Evolutionary conservation across 2,888 invertebrate species (phyloP).

Genomic region (Sycophila texana): DNA sequence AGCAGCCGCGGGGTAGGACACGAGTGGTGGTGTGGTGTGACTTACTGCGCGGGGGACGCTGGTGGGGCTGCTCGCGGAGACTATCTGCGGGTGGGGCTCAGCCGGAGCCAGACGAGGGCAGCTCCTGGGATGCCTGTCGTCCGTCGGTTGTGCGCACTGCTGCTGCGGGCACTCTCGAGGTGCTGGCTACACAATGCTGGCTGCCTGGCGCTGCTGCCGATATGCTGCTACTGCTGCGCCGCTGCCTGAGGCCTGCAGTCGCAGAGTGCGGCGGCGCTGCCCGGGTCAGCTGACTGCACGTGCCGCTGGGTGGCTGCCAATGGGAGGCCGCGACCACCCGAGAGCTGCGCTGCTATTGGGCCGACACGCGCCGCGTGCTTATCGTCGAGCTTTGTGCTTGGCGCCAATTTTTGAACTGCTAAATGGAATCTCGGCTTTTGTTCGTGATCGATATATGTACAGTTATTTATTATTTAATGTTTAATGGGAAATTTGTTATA

Average conservation of each 20-base stretch:
- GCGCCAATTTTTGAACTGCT: too few species aligned
- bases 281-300: conserved; percentile 74
- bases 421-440: too few species aligned
- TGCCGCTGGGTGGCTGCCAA: conserved; percentile 44
- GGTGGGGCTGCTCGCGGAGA: too few species aligned
- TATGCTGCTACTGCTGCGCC: conserved; percentile 4
- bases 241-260: background rate
- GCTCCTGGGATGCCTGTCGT: background rate
- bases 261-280: background rate
- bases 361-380: too few species aligned
- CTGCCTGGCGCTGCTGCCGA: conserved; percentile 3
- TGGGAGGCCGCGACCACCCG: background rate
- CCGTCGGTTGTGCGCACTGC: background rate
- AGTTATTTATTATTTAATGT: too few species aligned
- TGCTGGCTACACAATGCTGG: background rate
- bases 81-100: background rate
- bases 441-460: too few species aligned
- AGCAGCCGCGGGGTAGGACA: too few species aligned
- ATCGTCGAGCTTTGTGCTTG: too few species aligned
- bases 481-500: too few species aligned
- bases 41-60: too few species aligned
- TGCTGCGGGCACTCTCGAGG: background rate
- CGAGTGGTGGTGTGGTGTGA: too few species aligned
- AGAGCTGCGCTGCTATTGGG: too few species aligned
- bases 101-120: background rate